Percentiles rank a stretch among this genome's conserved stretches.
Evolutionary conservation across 2,797 vertebrate species (phyloP).

Genomic region (Lacerta agilis): DNA sequence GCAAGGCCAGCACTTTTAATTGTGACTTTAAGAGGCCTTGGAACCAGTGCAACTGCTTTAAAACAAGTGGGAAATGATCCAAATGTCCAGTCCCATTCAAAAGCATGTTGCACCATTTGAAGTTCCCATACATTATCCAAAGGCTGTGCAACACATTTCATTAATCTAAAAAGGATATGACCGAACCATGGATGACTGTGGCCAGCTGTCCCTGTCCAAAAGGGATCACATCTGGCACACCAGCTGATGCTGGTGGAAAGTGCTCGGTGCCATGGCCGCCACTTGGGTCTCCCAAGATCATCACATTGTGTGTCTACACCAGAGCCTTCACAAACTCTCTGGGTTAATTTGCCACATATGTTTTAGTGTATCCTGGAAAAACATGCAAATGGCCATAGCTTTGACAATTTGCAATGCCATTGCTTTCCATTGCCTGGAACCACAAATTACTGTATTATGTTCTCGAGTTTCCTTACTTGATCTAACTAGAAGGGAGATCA

Average conservation of each 20-base stretch:
- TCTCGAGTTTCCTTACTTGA: not conserved
- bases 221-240: not conserved
- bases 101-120: not conserved
- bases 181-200: not conserved
- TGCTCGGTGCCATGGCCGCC: not conserved
- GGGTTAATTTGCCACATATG: not conserved
- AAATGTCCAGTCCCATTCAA: not conserved
- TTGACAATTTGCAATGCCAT: not conserved
- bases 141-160: not conserved
- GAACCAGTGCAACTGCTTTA: not conserved
- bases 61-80: not conserved
- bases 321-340: not conserved
- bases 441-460: not conserved
- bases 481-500: not conserved
- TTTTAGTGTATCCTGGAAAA: not conserved
- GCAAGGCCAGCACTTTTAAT: not conserved
- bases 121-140: not conserved
- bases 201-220: not conserved
- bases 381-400: not conserved
- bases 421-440: not conserved
- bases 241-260: not conserved
- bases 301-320: not conserved
- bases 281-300: not conserved
- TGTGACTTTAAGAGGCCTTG: no score
- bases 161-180: not conserved